Percentiles rank a stretch among this genome's conserved stretches.
Conservation (phyloP, 2,113 vertebrate genomes). For the Notothenia rossii region DNA sequence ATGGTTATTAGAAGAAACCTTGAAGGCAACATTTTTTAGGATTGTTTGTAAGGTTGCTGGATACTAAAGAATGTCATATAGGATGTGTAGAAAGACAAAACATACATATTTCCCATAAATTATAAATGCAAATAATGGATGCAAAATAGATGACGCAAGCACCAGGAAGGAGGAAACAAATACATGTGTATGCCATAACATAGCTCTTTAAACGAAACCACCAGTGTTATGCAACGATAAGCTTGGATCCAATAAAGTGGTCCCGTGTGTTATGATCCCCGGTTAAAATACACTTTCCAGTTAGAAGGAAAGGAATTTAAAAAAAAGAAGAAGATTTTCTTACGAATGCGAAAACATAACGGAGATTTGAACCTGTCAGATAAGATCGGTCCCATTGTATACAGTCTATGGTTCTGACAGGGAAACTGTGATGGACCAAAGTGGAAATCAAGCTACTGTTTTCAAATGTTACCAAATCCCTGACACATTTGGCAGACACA, state of each 20-base stretch:
- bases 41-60: neutral
- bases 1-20: neutral
- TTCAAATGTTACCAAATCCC: neutral
- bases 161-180: no score
- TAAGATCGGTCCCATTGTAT: neutral
- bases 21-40: neutral
- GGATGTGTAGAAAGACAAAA: neutral
- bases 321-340: neutral
- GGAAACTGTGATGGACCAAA: neutral
- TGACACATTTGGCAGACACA: neutral
- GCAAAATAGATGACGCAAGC: neutral
- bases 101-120: neutral
- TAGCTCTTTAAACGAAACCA: neutral
- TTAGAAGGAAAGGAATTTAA: neutral
- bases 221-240: neutral
- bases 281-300: neutral
- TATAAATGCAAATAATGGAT: no score
- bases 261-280: no score
- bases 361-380: neutral
- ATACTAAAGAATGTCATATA: neutral
- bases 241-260: no score
- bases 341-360: neutral
- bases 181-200: neutral
- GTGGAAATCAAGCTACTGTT: neutral
- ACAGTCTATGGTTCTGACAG: no score